These are phyloP conservation scores for Caenorhabditis angaria DNA, from an alignment of 2,888 invertebrate genomes.

Conservation along the genomic window DNA sequence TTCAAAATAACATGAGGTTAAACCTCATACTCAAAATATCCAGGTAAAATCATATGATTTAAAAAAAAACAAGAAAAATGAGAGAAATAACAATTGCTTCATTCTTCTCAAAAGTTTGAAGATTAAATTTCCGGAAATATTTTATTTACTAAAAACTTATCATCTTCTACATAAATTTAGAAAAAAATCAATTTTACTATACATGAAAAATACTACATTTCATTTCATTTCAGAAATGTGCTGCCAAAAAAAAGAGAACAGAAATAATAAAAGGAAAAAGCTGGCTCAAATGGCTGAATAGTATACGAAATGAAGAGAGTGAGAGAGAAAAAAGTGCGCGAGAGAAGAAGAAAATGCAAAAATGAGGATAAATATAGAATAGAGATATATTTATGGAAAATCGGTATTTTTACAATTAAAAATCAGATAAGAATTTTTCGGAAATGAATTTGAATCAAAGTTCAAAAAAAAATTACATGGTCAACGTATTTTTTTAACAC, in stretches of 20 bases:
- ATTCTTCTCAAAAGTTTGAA: too few relatives aligned
- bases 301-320: conserved; percentile 14
- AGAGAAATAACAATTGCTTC: too few relatives aligned
- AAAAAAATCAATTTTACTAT: background rate
- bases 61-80: too few relatives aligned
- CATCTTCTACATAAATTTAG: background rate
- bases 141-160: background rate
- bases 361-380: background rate
- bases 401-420: too few relatives aligned
- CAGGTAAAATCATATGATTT: too few relatives aligned
- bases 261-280: conserved; percentile 17
- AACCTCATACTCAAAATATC: too few relatives aligned
- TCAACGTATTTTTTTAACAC: too few relatives aligned
- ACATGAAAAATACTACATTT: conserved; percentile 1
- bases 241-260: background rate
- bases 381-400: background rate
- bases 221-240: background rate
- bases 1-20: background rate
- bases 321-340: conserved; percentile 5
- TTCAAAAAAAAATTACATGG: too few relatives aligned
- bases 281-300: conserved; percentile 1
- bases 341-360: conserved; percentile 9
- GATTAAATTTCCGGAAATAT: too few relatives aligned
- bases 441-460: too few relatives aligned
- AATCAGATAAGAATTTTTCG: background rate